These are phyloP conservation scores for Encarsia formosa DNA, from an alignment of 2,888 invertebrate genomes.

Conservation along the genomic window DNA sequence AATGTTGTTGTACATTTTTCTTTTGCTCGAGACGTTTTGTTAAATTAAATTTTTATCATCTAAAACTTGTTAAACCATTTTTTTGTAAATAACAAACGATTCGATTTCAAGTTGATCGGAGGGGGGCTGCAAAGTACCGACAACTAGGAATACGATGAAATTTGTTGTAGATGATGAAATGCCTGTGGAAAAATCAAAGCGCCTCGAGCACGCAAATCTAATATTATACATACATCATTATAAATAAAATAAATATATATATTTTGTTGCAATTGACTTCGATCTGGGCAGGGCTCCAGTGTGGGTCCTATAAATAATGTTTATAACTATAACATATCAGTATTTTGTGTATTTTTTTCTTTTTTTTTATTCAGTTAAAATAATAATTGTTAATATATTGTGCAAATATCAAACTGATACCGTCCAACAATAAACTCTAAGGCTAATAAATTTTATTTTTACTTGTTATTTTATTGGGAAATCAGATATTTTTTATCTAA, in stretches of 20 bases:
- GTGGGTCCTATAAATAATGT: slow-evolving; percentile 38
- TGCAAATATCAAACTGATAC: slow-evolving; percentile 49
- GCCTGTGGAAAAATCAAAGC: slow-evolving; percentile 4
- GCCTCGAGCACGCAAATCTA: slow-evolving; percentile 9
- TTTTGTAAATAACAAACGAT: no score
- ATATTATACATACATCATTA: slow-evolving; percentile 25
- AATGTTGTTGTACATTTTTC: slow-evolving; percentile 40
- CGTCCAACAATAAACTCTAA: slow-evolving; percentile 49
- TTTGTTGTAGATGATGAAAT: neutral
- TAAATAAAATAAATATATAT: slow-evolving; percentile 39
- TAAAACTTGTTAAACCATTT: no score
- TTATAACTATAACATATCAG: slow-evolving; percentile 42
- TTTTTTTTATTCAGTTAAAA: slow-evolving; percentile 43
- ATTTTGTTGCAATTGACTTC: slow-evolving; percentile 45
- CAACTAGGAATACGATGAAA: neutral
- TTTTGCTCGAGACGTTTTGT: no score
- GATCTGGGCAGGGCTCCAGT: slow-evolving; percentile 46
- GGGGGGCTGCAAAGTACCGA: slow-evolving; percentile 25
- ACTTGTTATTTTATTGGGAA: no score
- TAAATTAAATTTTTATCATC: no score
- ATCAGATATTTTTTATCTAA: no score
- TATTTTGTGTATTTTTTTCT: slow-evolving; percentile 47
- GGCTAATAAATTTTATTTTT: slow-evolving; percentile 35
- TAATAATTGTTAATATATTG: slow-evolving; percentile 49
- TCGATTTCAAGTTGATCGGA: slow-evolving; percentile 11